Evolutionary conservation across 2,888 invertebrate species (phyloP).

Genomic region (Aphodius granarius): DNA sequence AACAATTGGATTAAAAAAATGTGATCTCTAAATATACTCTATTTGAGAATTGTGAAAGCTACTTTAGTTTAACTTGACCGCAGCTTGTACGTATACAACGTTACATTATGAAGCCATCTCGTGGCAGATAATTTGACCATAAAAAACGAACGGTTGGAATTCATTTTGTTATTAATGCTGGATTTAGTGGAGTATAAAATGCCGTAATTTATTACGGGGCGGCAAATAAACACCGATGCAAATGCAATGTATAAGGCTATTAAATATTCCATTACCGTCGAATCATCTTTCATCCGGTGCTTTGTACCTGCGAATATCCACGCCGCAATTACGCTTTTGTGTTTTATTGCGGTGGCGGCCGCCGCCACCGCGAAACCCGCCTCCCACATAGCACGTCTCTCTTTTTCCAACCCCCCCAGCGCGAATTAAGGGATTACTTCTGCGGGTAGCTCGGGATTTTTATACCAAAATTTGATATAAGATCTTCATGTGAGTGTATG

Average conservation of each 20-base stretch:
- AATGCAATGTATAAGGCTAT: conserved; percentile 25
- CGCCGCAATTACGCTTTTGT: neutral
- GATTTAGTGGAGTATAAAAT: conserved; percentile 26
- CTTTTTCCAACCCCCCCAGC: neutral
- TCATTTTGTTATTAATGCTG: conserved; percentile 23
- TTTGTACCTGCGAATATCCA: neutral
- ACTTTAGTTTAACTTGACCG: too few relatives aligned
- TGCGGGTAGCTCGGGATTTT: neutral
- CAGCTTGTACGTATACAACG: too few relatives aligned
- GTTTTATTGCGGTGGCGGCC: neutral
- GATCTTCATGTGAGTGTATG: neutral
- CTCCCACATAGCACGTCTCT: neutral
- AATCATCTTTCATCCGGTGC: conserved; percentile 28
- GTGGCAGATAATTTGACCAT: neutral
- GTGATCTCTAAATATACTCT: too few relatives aligned
- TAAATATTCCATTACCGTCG: conserved; percentile 29
- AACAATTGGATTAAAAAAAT: too few relatives aligned
- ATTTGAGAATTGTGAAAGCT: too few relatives aligned
- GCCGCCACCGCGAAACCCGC: neutral
- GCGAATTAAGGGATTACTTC: neutral
- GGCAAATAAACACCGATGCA: conserved; percentile 27
- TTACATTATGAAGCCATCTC: neutral
- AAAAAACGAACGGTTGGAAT: neutral
- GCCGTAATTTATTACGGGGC: conserved; percentile 25
- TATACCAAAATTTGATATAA: neutral